Percentiles rank a stretch among this genome's conserved stretches.
Evolutionary conservation across 2,888 invertebrate genomes (phyloP).

Genomic region (Hymenopus coronatus): DNA sequence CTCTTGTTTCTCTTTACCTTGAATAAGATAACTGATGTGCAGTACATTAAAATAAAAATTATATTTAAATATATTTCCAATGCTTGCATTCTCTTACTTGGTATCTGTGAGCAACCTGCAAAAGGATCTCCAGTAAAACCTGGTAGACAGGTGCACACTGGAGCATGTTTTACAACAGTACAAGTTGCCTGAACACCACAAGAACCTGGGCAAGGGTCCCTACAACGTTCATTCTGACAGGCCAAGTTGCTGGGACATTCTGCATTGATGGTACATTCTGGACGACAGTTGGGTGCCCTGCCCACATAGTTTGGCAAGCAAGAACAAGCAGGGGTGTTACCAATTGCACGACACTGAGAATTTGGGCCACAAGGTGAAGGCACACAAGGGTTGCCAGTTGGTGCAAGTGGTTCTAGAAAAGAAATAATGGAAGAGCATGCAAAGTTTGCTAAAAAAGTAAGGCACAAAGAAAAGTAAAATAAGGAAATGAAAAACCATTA

Average conservation of each 20-base stretch:
- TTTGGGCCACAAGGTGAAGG: conserved; percentile 64
- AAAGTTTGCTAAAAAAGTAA: not conserved
- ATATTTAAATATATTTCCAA: not conserved
- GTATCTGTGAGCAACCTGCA: conserved; percentile 50
- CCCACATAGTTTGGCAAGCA: conserved; percentile 59
- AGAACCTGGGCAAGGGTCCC: conserved; percentile 68
- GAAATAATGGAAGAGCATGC: not conserved
- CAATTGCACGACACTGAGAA: conserved; percentile 55
- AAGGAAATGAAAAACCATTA: conserved; percentile 34
- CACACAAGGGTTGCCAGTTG: conserved; percentile 57
- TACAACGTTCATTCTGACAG: conserved; percentile 60
- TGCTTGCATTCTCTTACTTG: conserved; percentile 28
- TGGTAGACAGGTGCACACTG: conserved; percentile 61
- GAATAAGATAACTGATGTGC: not conserved
- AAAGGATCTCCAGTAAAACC: conserved; percentile 68
- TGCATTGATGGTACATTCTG: conserved; percentile 60
- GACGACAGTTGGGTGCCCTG: conserved; percentile 60
- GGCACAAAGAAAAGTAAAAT: conserved; percentile 35
- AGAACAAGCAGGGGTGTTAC: conserved; percentile 54
- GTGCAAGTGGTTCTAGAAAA: conserved; percentile 30
- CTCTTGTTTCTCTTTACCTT: not conserved
- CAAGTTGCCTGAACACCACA: conserved; percentile 58
- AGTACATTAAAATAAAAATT: too few species aligned
- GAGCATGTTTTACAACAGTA: conserved; percentile 68
- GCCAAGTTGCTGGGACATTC: conserved; percentile 54